A percentile compares a stretch with the other conserved stretches of the same genome.
Conservation (phyloP, 2,797 vertebrate genomes). For the Scomberomorus guttatus region DNA sequence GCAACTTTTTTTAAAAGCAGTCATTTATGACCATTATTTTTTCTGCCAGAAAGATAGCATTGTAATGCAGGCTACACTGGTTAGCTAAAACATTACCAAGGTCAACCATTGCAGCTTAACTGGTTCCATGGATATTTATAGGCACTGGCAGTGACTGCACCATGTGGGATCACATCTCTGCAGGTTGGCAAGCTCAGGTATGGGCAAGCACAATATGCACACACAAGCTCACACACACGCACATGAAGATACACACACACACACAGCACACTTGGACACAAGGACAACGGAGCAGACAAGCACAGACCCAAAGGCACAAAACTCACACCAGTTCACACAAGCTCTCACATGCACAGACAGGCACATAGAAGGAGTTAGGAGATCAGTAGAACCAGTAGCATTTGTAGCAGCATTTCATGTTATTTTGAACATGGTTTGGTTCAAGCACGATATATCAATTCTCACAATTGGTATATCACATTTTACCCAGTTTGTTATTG, state of each 20-base stretch:
- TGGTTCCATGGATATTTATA: slow-evolving; percentile 70
- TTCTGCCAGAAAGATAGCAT: neutral
- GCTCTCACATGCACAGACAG: neutral
- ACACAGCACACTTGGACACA: slow-evolving; percentile 8
- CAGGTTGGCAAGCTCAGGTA: slow-evolving; percentile 68
- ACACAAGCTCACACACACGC: slow-evolving; percentile 12
- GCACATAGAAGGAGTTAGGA: neutral
- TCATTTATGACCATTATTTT: neutral
- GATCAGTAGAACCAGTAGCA: neutral
- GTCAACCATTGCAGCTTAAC: slow-evolving; percentile 67
- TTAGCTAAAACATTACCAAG: slow-evolving; percentile 56
- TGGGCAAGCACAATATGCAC: slow-evolving; percentile 37
- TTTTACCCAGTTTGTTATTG: neutral
- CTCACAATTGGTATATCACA: neutral
- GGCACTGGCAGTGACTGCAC: slow-evolving; percentile 63
- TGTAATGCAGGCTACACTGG: neutral
- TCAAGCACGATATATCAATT: neutral
- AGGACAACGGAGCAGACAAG: neutral
- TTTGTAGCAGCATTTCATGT: neutral
- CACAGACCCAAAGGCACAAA: neutral
- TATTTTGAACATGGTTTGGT: neutral
- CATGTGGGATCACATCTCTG: slow-evolving; percentile 69
- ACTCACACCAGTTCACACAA: neutral
- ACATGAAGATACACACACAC: slow-evolving; percentile 8
- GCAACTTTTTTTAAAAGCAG: neutral